Evolutionary conservation across 2,113 vertebrate species (phyloP).

Genomic region (Brienomyrus longianalis): DNA sequence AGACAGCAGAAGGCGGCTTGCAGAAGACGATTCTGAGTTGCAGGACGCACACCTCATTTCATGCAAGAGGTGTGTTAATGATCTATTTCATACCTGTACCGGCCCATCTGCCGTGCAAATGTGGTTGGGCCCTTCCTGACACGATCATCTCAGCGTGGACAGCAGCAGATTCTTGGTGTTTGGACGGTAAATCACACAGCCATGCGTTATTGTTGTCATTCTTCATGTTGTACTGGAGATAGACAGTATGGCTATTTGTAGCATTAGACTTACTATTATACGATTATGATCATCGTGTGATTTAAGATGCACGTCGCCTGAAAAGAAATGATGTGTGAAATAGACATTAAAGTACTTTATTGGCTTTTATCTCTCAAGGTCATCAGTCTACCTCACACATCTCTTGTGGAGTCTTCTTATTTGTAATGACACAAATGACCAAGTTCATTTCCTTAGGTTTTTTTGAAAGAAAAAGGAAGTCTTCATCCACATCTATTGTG

Average conservation of each 20-base stretch:
- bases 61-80: conserved; percentile 31
- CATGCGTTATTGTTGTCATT: neutral
- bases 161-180: neutral
- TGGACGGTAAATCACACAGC: neutral
- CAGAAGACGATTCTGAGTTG: neutral
- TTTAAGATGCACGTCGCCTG: conserved; percentile 42
- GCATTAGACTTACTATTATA: conserved; percentile 7
- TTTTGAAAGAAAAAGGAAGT: neutral
- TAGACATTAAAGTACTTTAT: conserved; percentile 63
- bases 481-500: neutral
- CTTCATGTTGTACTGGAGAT: neutral
- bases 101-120: conserved; percentile 48
- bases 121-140: neutral
- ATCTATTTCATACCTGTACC: conserved; percentile 47
- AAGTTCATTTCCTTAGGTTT: neutral
- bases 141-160: neutral
- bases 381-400: conserved; percentile 44
- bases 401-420: neutral
- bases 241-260: neutral
- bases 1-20: neutral
- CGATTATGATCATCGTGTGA: conserved; percentile 15
- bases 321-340: conserved; percentile 65
- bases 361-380: conserved; percentile 65
- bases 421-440: conserved; percentile 8
- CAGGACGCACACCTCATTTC: conserved; percentile 11